A percentile compares a stretch with the other conserved stretches of the same genome.
Conservation (phyloP, 2,113 vertebrate species). For the Cinclus cinclus region DNA sequence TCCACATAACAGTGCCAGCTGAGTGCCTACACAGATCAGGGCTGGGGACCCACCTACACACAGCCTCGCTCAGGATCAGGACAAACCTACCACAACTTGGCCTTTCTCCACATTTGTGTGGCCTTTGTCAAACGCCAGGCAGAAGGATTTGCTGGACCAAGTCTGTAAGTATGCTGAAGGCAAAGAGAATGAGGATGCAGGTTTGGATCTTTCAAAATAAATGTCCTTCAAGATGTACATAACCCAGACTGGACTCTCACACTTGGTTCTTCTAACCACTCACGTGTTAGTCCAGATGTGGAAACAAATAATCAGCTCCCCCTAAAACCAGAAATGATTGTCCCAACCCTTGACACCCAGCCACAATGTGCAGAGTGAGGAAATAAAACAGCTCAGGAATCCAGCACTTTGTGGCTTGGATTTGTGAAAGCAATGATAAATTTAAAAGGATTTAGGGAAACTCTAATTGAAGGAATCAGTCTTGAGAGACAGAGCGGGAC, state of each 20-base stretch:
- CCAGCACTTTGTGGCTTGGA: background rate
- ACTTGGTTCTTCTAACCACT: background rate
- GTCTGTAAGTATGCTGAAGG: background rate
- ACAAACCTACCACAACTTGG: background rate
- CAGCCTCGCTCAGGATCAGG: background rate
- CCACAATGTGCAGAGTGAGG: rapidly evolving
- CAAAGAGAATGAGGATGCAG: background rate
- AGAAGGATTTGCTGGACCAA: background rate
- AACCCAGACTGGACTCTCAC: background rate
- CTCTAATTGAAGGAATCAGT: constrained; percentile 56
- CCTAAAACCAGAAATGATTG: constrained; percentile 1
- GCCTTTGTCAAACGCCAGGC: background rate
- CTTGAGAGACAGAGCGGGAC: constrained; percentile 48
- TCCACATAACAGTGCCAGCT: rapidly evolving
- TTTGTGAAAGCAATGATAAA: constrained; percentile 59
- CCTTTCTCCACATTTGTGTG: background rate
- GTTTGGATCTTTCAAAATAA: background rate
- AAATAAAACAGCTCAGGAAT: background rate
- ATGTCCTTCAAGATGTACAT: background rate
- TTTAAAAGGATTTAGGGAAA: constrained; percentile 64
- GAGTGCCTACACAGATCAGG: background rate
- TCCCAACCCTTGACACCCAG: background rate
- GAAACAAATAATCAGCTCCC: background rate
- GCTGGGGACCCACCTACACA: background rate
- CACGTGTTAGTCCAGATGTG: background rate